A percentile compares a stretch with the other conserved stretches of the same genome.
Evolutionary conservation across 2,888 invertebrate species (phyloP).

Genomic region (Drosophila gaucha): DNA sequence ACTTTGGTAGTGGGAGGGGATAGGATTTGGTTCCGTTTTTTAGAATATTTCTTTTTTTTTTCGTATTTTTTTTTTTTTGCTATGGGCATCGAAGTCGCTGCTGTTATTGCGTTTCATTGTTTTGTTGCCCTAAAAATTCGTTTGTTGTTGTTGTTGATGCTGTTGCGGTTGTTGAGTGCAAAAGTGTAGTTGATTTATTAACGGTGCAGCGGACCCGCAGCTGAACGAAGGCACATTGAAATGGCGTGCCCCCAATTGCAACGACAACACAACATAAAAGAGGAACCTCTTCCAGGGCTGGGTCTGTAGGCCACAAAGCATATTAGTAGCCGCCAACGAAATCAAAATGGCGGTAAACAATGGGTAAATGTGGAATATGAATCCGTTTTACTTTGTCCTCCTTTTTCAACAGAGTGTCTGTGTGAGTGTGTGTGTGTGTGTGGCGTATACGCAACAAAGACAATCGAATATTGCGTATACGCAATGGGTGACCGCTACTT

Average conservation of each 20-base stretch:
- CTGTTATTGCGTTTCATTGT: slow-evolving; percentile 75
- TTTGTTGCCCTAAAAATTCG: slow-evolving; percentile 69
- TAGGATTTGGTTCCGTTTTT: neutral
- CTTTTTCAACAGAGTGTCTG: neutral
- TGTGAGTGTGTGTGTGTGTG: neutral
- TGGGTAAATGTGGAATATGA: slow-evolving; percentile 55
- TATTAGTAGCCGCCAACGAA: slow-evolving; percentile 24
- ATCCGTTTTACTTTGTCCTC: slow-evolving; percentile 9
- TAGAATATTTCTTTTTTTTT: slow-evolving; percentile 5
- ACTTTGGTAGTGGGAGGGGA: slow-evolving; percentile 9
- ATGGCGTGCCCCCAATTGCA: slow-evolving; percentile 70
- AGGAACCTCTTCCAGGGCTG: neutral
- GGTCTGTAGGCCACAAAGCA: slow-evolving; percentile 23
- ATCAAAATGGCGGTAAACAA: slow-evolving; percentile 66
- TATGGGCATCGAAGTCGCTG: slow-evolving; percentile 39
- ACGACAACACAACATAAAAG: slow-evolving; percentile 30
- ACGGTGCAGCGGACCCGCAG: slow-evolving; percentile 61
- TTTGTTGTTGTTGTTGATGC: slow-evolving; percentile 28
- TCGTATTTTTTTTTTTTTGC: slow-evolving; percentile 6
- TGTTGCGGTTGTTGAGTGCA: slow-evolving; percentile 62
- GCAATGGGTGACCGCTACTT: slow-evolving; percentile 68
- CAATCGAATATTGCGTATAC: slow-evolving; percentile 7
- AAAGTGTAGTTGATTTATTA: slow-evolving; percentile 82
- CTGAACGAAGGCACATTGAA: slow-evolving; percentile 61
- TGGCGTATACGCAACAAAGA: neutral